phyloP scores from a whole-genome alignment of 1,140 invertebrate species.

The Bombus turneri region DNA sequence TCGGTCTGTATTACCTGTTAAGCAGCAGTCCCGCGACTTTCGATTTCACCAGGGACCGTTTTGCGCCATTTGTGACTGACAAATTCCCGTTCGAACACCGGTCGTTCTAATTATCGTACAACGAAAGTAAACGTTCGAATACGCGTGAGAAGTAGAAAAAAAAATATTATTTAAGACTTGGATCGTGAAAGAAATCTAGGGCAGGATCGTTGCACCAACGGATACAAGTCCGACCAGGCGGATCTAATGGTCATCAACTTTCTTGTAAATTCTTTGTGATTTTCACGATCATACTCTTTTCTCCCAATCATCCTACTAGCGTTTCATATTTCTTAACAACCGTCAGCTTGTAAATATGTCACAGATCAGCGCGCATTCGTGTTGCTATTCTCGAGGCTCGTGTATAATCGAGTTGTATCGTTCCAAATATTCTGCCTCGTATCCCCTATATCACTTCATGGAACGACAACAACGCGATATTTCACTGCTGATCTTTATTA shows the following conservation, averaged over 20 bases:
- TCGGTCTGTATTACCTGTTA: neutral
- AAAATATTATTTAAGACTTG: neutral
- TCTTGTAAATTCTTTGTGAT: conserved; percentile 73
- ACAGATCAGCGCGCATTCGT: conserved; percentile 33
- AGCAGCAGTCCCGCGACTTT: neutral
- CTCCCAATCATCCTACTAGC: conserved; percentile 43
- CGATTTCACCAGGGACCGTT: neutral
- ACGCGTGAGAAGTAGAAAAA: neutral
- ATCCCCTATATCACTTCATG: neutral
- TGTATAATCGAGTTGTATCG: neutral
- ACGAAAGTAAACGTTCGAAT: neutral
- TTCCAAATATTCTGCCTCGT: conserved; percentile 23
- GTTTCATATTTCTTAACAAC: conserved; percentile 30
- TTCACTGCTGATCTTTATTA: neutral
- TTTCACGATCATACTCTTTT: conserved; percentile 54
- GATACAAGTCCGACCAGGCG: conserved; percentile 67
- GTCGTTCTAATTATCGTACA: neutral
- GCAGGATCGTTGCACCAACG: conserved; percentile 53
- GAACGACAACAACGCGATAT: neutral
- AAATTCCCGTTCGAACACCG: neutral
- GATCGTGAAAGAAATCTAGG: conserved; percentile 56
- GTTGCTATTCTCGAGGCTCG: neutral
- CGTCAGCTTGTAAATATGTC: conserved; percentile 12
- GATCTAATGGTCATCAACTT: conserved; percentile 74
- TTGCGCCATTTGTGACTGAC: neutral